Evolutionary conservation across 2,797 vertebrate genomes (phyloP), one percentile per base, ranked within the genome.

Genomic region (Yasuhikotakia modesta): DNA sequence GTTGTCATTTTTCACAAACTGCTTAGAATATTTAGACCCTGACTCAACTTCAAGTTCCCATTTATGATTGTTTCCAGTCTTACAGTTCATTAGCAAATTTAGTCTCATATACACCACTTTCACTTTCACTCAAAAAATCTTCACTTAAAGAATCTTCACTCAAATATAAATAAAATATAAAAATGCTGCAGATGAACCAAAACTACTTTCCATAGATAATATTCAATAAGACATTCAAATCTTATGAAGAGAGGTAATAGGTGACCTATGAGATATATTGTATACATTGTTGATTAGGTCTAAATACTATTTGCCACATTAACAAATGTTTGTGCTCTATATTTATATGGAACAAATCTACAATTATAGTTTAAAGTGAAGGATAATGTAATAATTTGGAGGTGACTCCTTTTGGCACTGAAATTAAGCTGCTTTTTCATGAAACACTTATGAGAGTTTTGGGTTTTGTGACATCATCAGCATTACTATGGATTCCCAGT

Each of bases 401-500:
- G n/a, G 19, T 11, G 35, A 69, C 14, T 60, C 11, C 13, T 76
- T 76, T 69, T 69, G 74, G 65, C 74, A 76, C 64, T 68, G 17
- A 76, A 76, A 68, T 57, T 39, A 58, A 76, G 73, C 22, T 48
- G 61, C 61, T 19, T 55, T 57, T 17, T 74, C 14, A 74, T 53
- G 14, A 27, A 74, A 52, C n/a, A 64, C 19, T 52, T 72, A 4
- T 17, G 46, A 48, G 46, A 46, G 19, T 12, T 57, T n/a, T 43
- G 22, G 11, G 73, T 45, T 43, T 43, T 43, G 39, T 43, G 39
- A 43, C 39, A 43, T 43, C 73, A 27, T 58, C 48, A 53, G 43
- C 32, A 46, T 74, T 55, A 32, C 17, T 12, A 64, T 27, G n/a
- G 22, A 58, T 69, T 69, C 53, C 48, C 50, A 45, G 46, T 66